These are phyloP conservation scores for Cremastobaeus sp. DNA, from an alignment of 2,888 invertebrate genomes.

Conservation along the genomic window DNA sequence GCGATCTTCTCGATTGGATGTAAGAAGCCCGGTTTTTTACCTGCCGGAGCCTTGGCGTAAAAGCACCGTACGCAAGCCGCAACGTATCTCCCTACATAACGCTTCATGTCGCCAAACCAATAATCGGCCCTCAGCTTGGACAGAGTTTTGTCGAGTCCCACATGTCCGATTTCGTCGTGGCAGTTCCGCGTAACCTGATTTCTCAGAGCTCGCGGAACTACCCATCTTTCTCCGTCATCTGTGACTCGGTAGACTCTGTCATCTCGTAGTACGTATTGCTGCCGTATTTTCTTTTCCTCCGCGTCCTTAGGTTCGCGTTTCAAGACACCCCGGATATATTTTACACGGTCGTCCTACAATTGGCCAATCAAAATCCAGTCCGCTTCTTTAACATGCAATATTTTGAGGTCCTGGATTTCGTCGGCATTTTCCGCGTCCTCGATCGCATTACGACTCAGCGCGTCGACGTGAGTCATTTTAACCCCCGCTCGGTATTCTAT, in stretches of 20 bases:
- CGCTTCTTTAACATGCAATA: constrained; percentile 44
- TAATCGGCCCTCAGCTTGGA: constrained; percentile 68
- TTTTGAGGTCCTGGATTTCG: not conserved
- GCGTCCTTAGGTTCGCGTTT: not conserved
- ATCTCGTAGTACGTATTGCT: not conserved
- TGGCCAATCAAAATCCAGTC: constrained; percentile 63
- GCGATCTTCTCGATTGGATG: constrained; percentile 75
- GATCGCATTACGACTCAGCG: constrained; percentile 6
- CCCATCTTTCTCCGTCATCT: no score
- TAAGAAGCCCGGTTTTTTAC: constrained; percentile 66
- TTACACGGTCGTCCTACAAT: constrained; percentile 48
- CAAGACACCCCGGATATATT: not conserved
- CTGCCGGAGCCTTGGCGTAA: constrained; percentile 65
- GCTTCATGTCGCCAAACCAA: constrained; percentile 75
- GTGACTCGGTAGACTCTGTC: not conserved
- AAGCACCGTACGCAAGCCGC: constrained; percentile 74
- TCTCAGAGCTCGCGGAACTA: constrained; percentile 67
- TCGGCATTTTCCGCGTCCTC: not conserved
- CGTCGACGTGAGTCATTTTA: constrained; percentile 61
- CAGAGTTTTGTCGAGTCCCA: constrained; percentile 71
- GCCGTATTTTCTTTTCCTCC: not conserved
- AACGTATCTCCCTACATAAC: constrained; percentile 74
- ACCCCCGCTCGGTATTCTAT: constrained; percentile 58
- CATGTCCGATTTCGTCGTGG: constrained; percentile 75
- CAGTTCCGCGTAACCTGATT: constrained; percentile 67